Evolutionary conservation across 2,113 vertebrate genomes (phyloP).

Genomic region (Sebastes schlegelii): DNA sequence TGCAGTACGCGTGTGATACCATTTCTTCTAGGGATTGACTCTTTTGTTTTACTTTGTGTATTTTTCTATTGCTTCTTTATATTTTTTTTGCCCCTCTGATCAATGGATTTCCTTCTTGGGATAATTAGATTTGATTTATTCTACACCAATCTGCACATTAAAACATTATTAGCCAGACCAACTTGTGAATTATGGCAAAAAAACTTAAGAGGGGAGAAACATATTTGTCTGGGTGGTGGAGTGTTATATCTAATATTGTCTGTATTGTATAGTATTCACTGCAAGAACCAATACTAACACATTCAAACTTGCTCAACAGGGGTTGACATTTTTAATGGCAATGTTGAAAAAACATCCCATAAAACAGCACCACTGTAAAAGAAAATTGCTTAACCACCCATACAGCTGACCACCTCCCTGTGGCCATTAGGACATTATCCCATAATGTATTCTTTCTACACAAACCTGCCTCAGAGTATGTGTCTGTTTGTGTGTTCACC

Average conservation of each 20-base stretch:
- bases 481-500: not conserved
- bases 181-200: not conserved
- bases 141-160: not conserved
- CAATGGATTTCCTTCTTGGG: not conserved
- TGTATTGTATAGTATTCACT: no score
- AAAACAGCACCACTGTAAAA: slow-evolving; percentile 16
- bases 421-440: not conserved
- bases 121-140: not conserved
- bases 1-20: not conserved
- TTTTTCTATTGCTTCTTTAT: not conserved
- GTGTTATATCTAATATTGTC: not conserved
- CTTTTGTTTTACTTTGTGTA: not conserved
- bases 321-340: slow-evolving; percentile 20
- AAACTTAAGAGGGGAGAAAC: no score
- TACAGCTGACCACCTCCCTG: not conserved
- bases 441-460: not conserved
- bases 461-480: not conserved
- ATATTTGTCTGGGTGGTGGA: not conserved
- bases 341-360: slow-evolving; percentile 5
- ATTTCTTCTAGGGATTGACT: not conserved
- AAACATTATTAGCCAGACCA: not conserved
- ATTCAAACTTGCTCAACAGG: slow-evolving; percentile 1
- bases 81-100: not conserved
- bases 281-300: not conserved
- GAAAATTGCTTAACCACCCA: slow-evolving; percentile 13